phyloP scores from a whole-genome alignment of 2,797 vertebrate species.

The Pangasius mekongensis region DNA sequence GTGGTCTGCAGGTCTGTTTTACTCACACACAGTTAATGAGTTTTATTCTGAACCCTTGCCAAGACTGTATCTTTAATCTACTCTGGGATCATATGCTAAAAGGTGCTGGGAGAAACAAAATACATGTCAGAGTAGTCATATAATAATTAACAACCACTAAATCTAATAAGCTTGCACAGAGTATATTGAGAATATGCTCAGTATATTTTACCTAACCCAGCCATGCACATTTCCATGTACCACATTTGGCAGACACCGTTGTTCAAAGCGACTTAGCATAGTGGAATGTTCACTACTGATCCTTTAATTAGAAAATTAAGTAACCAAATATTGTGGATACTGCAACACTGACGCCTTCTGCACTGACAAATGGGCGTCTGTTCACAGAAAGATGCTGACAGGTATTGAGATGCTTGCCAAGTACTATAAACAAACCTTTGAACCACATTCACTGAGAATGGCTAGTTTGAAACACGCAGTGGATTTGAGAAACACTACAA shows the following conservation, averaged over 20 bases:
- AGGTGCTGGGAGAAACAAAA: constrained; percentile 26
- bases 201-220: constrained; percentile 8
- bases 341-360: constrained; percentile 1
- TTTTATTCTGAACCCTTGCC: constrained; percentile 14
- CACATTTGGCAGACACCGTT: neutral
- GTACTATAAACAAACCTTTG: neutral
- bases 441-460: neutral
- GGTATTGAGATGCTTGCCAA: constrained; percentile 14
- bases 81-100: constrained; percentile 5
- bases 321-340: constrained; percentile 7
- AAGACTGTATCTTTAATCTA: neutral
- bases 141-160: neutral
- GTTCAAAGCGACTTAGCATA: neutral
- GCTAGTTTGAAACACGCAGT: neutral
- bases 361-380: constrained; percentile 1
- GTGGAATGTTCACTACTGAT: neutral
- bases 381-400: neutral
- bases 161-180: neutral
- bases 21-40: neutral
- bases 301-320: constrained; percentile 7
- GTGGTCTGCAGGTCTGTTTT: neutral
- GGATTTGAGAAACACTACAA: neutral
- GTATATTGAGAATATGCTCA: neutral
- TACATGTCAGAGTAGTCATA: neutral
- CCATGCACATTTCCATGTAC: neutral